Conservation (phyloP, 1,140 invertebrate species). For the Aphelenchoides avenae region DNA sequence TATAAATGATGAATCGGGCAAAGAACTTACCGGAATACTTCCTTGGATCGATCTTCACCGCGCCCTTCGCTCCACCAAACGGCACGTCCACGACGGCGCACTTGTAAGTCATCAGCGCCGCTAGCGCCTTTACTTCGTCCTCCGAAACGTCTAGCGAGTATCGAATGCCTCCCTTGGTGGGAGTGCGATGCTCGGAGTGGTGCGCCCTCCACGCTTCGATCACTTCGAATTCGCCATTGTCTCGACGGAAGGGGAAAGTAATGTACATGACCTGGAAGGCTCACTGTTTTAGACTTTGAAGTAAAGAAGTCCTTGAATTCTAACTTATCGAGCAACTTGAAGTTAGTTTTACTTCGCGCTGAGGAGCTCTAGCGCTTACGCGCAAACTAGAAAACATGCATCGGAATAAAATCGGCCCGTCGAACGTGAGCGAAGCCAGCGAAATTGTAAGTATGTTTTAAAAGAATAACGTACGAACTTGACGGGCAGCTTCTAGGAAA, state of each 20-base stretch:
- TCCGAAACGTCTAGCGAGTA: constrained; percentile 87
- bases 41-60: constrained; percentile 85
- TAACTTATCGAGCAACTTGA: too few relatives aligned
- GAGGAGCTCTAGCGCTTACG: too few relatives aligned
- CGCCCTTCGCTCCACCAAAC: too few relatives aligned
- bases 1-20: too few relatives aligned
- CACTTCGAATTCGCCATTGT: constrained; percentile 92
- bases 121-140: constrained; percentile 88
- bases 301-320: too few relatives aligned
- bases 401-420: constrained; percentile 5
- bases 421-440: too few relatives aligned
- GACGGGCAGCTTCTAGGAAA: too few relatives aligned
- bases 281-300: too few relatives aligned
- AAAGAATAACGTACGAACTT: too few relatives aligned
- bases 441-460: too few relatives aligned
- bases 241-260: constrained; percentile 84
- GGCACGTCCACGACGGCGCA: constrained; percentile 94
- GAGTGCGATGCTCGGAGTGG: constrained; percentile 70
- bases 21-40: constrained; percentile 88
- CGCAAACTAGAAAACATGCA: constrained; percentile 14
- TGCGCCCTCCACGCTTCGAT: constrained; percentile 93
- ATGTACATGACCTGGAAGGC: constrained; percentile 65
- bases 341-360: too few relatives aligned
- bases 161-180: constrained; percentile 70
- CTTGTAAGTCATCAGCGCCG: constrained; percentile 95